Evolutionary conservation across 2,888 invertebrate genomes (phyloP).

Genomic region (Acrobeloides nanus): DNA sequence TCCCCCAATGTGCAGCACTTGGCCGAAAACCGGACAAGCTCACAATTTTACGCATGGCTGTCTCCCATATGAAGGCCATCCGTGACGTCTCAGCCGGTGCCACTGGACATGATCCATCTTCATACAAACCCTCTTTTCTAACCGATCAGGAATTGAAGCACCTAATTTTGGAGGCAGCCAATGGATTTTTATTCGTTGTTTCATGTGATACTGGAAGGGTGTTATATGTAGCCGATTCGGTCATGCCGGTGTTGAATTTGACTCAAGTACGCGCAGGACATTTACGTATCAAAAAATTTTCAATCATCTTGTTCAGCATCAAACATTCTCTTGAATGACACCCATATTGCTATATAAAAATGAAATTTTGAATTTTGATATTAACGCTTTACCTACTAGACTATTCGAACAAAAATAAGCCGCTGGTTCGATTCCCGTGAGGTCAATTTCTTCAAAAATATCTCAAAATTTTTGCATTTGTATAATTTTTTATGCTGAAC

Average conservation of each 20-base stretch:
- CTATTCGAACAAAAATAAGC: too few relatives aligned
- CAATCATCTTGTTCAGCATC: too few relatives aligned
- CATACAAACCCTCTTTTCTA: slow-evolving; percentile 94
- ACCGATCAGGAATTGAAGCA: slow-evolving; percentile 98
- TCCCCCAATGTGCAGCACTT: slow-evolving; percentile 28
- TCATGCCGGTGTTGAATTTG: slow-evolving; percentile 91
- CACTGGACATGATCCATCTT: slow-evolving; percentile 7
- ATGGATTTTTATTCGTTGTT: slow-evolving; percentile 91
- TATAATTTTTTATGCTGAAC: too few relatives aligned
- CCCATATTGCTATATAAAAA: too few relatives aligned
- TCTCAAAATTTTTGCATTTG: too few relatives aligned
- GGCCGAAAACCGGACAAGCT: slow-evolving; percentile 95
- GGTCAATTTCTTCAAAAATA: too few relatives aligned
- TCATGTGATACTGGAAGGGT: slow-evolving; percentile 93
- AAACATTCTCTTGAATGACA: neutral
- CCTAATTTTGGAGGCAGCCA: slow-evolving; percentile 93
- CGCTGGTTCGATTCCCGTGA: too few relatives aligned
- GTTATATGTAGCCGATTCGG: slow-evolving; percentile 96
- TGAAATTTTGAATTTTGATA: too few relatives aligned
- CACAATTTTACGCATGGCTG: slow-evolving; percentile 97
- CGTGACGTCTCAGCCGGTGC: slow-evolving; percentile 20
- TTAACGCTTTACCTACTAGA: too few relatives aligned
- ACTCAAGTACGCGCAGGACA: slow-evolving; percentile 64
- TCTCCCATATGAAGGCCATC: slow-evolving; percentile 76
- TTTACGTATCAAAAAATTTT: neutral